Base-by-base conservation (phyloP, 1,140 invertebrate species). In the Thalassaphorura encarpata region DNA sequence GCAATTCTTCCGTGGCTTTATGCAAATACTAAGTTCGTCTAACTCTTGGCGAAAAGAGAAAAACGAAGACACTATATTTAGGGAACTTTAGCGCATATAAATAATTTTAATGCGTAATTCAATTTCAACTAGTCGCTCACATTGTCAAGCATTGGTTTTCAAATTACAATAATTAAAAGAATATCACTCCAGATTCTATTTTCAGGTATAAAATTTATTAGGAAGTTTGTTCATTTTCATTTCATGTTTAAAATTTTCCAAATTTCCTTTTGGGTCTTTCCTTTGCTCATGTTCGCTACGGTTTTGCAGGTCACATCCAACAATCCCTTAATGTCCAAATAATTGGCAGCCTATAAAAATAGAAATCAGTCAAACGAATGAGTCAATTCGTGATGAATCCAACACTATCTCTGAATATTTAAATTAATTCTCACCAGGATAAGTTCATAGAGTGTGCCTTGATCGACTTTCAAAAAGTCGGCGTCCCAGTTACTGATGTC, bases 201-300 rank as follows among this genome's bases (percentile, higher is more conserved):
- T n/a, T n/a, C n/a, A n/a, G n/a, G n/a, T n/a, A n/a, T n/a, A n/a
- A n/a, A n/a, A n/a, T n/a, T n/a, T n/a, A n/a, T n/a, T n/a, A n/a
- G n/a, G n/a, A n/a, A n/a, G n/a, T n/a, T n/a, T n/a, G n/a, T n/a
- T n/a, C n/a, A n/a, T n/a, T n/a, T n/a, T n/a, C n/a, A n/a, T n/a
- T 11, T 21, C 62, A 99, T 98, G 70, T 98, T 99, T 67, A 99
- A 99, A 1, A 93, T 97, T 72, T 97, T 97, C 3, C 96, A 81
- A 54, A 98, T 97, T 72, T 99, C 96, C 71, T 98, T 95, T 0
- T 94, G 93, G 2, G 89, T 89, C 70, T 96, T 96, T 5, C 91
- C 92, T 72, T 96, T 96, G 43, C 96, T 96, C 92, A 96, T 96
- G 71, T 99, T 98, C 5, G 96, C 96, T n/a, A 99, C 95, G 0